Evolutionary conservation across 2,113 vertebrate genomes (phyloP), one percentile per base, ranked within the genome.

Genomic region (Peromyscus californicus): DNA sequence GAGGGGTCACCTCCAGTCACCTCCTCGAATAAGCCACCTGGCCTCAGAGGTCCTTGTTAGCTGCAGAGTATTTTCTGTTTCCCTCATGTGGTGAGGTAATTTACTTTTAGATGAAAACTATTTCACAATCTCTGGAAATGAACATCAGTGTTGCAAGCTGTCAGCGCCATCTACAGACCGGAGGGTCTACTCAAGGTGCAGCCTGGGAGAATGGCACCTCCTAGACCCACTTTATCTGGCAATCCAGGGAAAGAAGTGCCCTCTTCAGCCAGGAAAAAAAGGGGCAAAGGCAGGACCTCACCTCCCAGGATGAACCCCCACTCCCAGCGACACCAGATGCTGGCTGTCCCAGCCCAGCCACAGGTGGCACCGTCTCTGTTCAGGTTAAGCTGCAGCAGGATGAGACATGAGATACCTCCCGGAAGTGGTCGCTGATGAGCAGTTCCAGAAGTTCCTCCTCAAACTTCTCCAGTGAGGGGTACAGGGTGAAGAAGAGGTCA

Each of bases 391-490:
- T 17, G 4, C 48, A 2, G 21, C 69, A 31, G 15, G 33, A 33
- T 29, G 45, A n/a, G n/a, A 26, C 1, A 2, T 6, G 2, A 26
- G 10, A 78, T 98, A 99, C 99, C 98, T 99, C 99, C 89, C 98
- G 99, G 22, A 99, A 98, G 96, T 98, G 98, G 96, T 99, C 99
- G 0, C 93, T 97, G 97, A 98, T 98, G 42, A 99, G 98, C 3
- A 99, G 98, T 42, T 98, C 98, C 98, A 99, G 98, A 89, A 99
- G 98, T 22, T 99, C 99, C 57, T 99, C 99, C 98, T 99, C 99
- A 3, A 99, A 99, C 51, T 98, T 99, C 98, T 99, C 99, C 67
- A 99, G 67, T 17, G 99, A 99, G 0, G 99, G 99, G 94, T 99
- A 98, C 17, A 99, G 98, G 33, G 83, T 97, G 97, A 99, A 85